Conservation (phyloP, 2,797 vertebrate genomes). For the Propithecus perrieri region DNA sequence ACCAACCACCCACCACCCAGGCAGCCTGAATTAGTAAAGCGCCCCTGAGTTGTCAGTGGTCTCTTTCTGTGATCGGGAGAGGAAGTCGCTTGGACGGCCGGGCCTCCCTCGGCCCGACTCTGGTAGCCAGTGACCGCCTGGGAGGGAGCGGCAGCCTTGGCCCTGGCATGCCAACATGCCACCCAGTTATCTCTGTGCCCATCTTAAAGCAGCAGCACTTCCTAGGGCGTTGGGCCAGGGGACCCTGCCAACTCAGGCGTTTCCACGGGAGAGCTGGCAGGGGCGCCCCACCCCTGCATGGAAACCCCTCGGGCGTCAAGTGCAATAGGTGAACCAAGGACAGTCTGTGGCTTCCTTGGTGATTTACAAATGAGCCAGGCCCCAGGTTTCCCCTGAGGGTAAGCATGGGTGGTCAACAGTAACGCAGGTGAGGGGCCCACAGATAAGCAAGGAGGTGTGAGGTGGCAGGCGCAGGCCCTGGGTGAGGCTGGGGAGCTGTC, state of each 20-base stretch:
- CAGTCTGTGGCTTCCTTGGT: background rate
- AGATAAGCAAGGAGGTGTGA: background rate
- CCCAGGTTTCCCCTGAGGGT: background rate
- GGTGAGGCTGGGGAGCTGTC: background rate
- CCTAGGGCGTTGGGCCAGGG: background rate
- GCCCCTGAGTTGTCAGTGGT: background rate
- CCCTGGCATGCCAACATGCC: background rate
- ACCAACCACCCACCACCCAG: background rate
- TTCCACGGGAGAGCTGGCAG: background rate
- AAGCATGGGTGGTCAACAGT: background rate
- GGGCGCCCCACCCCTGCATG: background rate
- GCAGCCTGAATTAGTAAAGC: background rate
- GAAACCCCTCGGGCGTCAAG: background rate
- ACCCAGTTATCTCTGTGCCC: conserved; percentile 19
- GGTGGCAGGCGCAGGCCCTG: background rate
- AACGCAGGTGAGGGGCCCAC: background rate
- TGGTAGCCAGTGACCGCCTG: background rate
- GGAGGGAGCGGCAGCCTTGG: background rate
- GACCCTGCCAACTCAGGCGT: conserved; percentile 5
- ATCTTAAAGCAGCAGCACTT: conserved; percentile 38
- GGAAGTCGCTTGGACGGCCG: background rate
- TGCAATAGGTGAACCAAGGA: background rate
- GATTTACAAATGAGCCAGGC: background rate
- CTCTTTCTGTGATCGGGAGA: background rate
- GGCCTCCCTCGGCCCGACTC: background rate